Evolutionary conservation across 2,113 vertebrate species (phyloP).

Genomic region (Rousettus leschenaultii): DNA sequence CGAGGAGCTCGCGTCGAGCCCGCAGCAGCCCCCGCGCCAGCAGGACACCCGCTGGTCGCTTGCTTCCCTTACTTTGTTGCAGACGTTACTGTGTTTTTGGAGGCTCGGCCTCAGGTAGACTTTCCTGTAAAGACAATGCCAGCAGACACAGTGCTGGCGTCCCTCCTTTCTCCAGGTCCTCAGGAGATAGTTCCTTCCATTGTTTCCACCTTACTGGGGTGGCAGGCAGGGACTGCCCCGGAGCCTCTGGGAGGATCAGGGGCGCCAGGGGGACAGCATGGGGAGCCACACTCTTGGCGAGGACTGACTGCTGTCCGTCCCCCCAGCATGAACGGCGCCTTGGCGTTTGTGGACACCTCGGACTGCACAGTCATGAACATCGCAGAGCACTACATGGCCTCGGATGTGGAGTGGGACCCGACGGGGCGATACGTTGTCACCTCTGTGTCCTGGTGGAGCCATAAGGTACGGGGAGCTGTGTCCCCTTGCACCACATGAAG

Average conservation of each 20-base stretch:
- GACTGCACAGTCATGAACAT: constrained; percentile 99
- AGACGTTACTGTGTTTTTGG: rapidly evolving
- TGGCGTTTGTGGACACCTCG: constrained; percentile 97
- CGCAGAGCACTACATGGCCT: constrained; percentile 97
- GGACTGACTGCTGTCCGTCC: background rate
- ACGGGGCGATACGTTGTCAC: constrained; percentile 96
- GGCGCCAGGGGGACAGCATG: rapidly evolving
- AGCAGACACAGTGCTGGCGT: too few species aligned
- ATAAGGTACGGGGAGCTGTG: constrained; percentile 85
- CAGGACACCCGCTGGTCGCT: too few species aligned
- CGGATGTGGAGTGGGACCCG: constrained; percentile 98
- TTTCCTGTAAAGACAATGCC: rapidly evolving
- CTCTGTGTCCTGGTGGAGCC: constrained; percentile 99
- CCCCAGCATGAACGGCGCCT: constrained; percentile 96
- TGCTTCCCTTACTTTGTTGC: too few species aligned
- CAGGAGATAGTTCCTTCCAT: rapidly evolving
- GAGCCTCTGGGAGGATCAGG: too few species aligned
- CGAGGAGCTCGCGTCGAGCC: too few species aligned
- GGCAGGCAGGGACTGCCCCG: rapidly evolving
- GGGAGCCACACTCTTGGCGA: rapidly evolving
- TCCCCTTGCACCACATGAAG: rapidly evolving
- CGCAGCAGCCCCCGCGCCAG: too few species aligned
- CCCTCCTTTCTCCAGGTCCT: too few species aligned
- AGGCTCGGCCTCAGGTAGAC: background rate
- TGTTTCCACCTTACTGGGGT: rapidly evolving